Evolutionary conservation across 2,888 invertebrate genomes (phyloP), one percentile per base, ranked within the genome.

Genomic region (Caradrina clavipalpis): DNA sequence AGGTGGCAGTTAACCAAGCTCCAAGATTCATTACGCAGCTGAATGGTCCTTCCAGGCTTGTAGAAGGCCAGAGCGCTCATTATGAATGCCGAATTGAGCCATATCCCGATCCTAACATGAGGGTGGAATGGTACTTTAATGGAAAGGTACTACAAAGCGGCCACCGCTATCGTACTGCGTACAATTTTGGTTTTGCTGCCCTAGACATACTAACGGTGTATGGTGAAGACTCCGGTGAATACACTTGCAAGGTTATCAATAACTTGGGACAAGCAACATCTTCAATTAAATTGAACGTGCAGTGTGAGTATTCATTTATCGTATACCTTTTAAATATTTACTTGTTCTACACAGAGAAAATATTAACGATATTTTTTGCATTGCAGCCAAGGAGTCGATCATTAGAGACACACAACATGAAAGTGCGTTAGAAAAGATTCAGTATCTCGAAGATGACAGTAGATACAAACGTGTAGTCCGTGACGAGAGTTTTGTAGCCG

Each of bases 161-260:
- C 67, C 99, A 99, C 90, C 97, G 99, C 76, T 99, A 98, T 96
- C 97, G 99, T 88, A 99, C 99, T 58, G 98, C 99, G 58, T 98
- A 98, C 88, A 99, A 99, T 91, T 99, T 99, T 92, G 99, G 99
- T 56, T 99, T 99, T 93, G 99, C 99, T 69, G 98, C 99, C 63
- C 96, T 99, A 76, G 99, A 99, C 91, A 98, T 99, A 74, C 96
- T 99, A 39, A 98, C 98, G 53, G 99, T 99, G 1, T 98, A 99
- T 87, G 98, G 98, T 21, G 99, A 99, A 95, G 99, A 99, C 92
- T 98, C 98, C 78, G 99, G 99, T 64, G 98, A 98, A 91, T 99
- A 99, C 88, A 98, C 98, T 17, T 98, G 98, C 93, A 97, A 97
- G 88, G 98, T 98, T 60, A 98, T 98, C 64, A 99, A 99, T 91